Evolutionary conservation across 2,113 vertebrate species (phyloP).

Genomic region (Saguinus midas): DNA sequence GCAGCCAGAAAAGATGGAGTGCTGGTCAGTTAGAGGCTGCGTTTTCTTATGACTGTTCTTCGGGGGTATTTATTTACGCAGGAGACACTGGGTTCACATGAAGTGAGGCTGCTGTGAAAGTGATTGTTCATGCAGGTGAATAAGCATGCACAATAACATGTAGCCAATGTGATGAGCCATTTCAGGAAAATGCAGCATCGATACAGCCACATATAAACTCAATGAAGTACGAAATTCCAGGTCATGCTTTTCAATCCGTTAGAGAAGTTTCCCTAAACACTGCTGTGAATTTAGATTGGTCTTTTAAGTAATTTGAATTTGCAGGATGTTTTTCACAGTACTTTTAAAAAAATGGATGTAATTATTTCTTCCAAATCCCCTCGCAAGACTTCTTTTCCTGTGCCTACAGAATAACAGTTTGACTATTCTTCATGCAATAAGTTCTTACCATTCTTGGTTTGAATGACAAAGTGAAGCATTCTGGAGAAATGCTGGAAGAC

Average conservation of each 20-base stretch:
- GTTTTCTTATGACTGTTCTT: too few species aligned
- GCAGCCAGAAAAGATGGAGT: neutral
- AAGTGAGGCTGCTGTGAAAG: neutral
- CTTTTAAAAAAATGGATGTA: neutral
- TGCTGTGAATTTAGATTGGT: neutral
- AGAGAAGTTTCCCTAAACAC: neutral
- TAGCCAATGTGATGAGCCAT: neutral
- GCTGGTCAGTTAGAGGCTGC: neutral
- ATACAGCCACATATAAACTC: rapidly evolving
- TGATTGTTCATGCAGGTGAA: neutral
- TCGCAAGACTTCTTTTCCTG: neutral
- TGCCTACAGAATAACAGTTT: neutral
- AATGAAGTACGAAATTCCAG: too few species aligned
- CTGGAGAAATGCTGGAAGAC: too few species aligned
- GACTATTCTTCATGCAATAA: neutral
- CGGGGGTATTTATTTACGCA: rapidly evolving
- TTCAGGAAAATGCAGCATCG: rapidly evolving
- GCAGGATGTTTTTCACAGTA: neutral
- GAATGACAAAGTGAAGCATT: neutral
- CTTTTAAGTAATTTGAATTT: neutral
- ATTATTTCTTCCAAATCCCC: neutral
- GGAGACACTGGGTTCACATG: neutral
- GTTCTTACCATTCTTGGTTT: neutral
- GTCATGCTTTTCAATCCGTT: neutral
- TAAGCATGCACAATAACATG: rapidly evolving